Base-by-base conservation (phyloP, 1,140 invertebrate genomes). In the Musca vetustissima region DNA sequence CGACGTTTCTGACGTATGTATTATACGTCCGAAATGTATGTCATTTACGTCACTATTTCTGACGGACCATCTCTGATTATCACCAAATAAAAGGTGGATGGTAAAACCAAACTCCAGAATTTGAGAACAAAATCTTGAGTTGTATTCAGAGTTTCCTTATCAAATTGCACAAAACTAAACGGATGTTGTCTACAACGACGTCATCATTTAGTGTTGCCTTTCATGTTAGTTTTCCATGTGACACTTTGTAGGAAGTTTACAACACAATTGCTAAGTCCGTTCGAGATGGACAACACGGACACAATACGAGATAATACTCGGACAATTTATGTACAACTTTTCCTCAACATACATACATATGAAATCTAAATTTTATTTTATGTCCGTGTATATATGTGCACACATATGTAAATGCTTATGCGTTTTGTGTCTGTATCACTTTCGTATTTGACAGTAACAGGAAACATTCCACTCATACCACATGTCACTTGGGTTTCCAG, bases 171-270 rank as follows among this genome's bases (percentile, higher is more conserved):
- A 50, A 50, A 9, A 43, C 49, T 50, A 50, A 50, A 50, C 13
- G 49, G 49, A 50, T 50, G 49, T 11, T 50, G 49, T 50, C 36
- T 7, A 9, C 36, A n/a, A 17, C 6, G 49, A 19, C 19, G 49
- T 50, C 36, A 43, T 43, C 36, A 13, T 43, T 43, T 50, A 50
- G n/a, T 50, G 49, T 50, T 50, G 49, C n/a, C n/a, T 50, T 50
- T 17, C 19, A 50, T 50, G 14, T 50, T 14, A 2, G 19, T 19
- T 50, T 50, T 50, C n/a, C 4, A 13, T 43, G 36, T 50, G 49
- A 50, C 49, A 50, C 49, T 50, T 21, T 21, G 19, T 50, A 50
- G 49, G 49, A 50, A 50, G 49, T 50, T 50, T 50, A 50, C 49
- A 50, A 50, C 49, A 50, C 49, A 50, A 50, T 50, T 50, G 49